Conservation (phyloP, 2,888 invertebrate genomes). For the Andrena hattorfiana region DNA sequence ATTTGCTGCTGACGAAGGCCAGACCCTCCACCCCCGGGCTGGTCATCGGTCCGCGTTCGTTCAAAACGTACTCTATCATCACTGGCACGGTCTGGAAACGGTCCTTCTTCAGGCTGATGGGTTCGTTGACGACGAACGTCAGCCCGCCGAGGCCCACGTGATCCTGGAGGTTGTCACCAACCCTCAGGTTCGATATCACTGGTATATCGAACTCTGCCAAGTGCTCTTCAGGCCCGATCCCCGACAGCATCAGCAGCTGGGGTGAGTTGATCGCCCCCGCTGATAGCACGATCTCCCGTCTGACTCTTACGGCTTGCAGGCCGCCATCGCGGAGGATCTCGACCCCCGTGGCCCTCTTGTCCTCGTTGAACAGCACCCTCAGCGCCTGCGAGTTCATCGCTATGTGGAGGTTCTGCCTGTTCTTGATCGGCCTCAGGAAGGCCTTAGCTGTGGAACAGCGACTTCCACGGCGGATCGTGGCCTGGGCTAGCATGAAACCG, state of each 20-base stretch:
- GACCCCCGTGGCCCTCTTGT: constrained; percentile 91
- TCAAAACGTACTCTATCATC: constrained; percentile 92
- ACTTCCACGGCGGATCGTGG: constrained; percentile 93
- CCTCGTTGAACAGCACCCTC: constrained; percentile 89
- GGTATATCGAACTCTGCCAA: constrained; percentile 90
- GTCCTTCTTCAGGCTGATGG: constrained; percentile 91
- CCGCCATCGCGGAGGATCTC: constrained; percentile 90
- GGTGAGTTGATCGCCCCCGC: constrained; percentile 96
- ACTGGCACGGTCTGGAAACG: constrained; percentile 92
- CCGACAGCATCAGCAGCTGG: constrained; percentile 96
- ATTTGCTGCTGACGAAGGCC: constrained; percentile 95
- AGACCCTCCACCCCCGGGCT: constrained; percentile 93
- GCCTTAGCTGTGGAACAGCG: constrained; percentile 95
- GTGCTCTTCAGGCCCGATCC: constrained; percentile 93
- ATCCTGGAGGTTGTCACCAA: constrained; percentile 94
- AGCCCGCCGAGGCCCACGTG: constrained; percentile 95
- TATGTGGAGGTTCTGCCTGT: constrained; percentile 92
- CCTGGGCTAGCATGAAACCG: constrained; percentile 95
- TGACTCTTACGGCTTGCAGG: constrained; percentile 88
- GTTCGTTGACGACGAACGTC: constrained; percentile 93
- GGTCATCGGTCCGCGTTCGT: constrained; percentile 94
- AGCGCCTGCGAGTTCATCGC: constrained; percentile 92
- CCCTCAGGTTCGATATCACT: constrained; percentile 90
- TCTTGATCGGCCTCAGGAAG: constrained; percentile 92
- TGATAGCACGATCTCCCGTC: constrained; percentile 93